phyloP scores from a whole-genome alignment of 2,888 invertebrate genomes.

The Lasioglossum calceatum region DNA sequence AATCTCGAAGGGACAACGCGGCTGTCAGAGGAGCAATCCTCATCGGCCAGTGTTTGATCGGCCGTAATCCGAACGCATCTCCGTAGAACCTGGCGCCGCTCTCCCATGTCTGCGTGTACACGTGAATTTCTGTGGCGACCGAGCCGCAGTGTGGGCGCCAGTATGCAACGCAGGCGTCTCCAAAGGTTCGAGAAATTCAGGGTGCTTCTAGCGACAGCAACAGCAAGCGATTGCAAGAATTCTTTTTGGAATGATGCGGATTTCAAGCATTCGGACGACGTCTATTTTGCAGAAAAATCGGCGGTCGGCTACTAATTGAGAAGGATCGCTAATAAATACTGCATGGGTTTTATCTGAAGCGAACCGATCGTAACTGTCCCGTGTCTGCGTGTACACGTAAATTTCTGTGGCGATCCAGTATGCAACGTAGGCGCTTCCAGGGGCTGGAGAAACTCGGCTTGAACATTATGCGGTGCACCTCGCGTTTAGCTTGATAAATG shows the following conservation, averaged over 20 bases:
- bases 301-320: not conserved
- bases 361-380: not conserved
- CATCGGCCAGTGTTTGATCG: constrained; percentile 42
- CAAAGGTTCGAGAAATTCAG: constrained; percentile 57
- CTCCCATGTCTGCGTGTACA: constrained; percentile 1
- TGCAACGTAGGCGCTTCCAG: constrained; percentile 42
- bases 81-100: not conserved
- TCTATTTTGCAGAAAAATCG: not conserved
- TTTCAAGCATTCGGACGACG: too few relatives aligned
- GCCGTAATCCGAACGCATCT: constrained; percentile 38
- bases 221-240: too few relatives aligned
- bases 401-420: constrained; percentile 40
- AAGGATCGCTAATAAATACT: not conserved
- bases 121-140: constrained; percentile 41
- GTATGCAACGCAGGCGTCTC: not conserved
- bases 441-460: constrained; percentile 63
- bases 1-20: constrained; percentile 19
- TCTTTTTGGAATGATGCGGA: too few relatives aligned
- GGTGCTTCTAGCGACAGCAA: not conserved
- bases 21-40: constrained; percentile 33
- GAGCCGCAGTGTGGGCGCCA: not conserved
- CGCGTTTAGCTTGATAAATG: constrained; percentile 72
- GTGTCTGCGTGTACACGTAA: constrained; percentile 14
- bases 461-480: constrained; percentile 69
- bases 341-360: not conserved